These are phyloP conservation scores for Cephonodes hylas DNA, from an alignment of 2,888 invertebrate species.

Conservation along the genomic window DNA sequence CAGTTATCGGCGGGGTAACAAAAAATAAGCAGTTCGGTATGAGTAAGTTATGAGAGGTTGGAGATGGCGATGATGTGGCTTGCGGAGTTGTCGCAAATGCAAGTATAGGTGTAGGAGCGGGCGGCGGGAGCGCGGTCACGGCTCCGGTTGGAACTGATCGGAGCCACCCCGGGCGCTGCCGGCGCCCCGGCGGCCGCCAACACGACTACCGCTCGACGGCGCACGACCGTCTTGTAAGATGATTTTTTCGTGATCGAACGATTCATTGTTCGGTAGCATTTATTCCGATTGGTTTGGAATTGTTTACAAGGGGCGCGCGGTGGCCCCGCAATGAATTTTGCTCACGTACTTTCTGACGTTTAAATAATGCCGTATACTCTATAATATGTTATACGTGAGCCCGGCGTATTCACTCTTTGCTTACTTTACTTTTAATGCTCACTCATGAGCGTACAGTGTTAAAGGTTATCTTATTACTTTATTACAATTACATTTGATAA, in stretches of 20 bases:
- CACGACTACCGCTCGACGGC: slow-evolving; percentile 68
- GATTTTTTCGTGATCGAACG: slow-evolving; percentile 78
- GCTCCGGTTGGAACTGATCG: slow-evolving; percentile 26
- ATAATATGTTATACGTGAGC: slow-evolving; percentile 30
- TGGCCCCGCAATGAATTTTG: slow-evolving; percentile 44
- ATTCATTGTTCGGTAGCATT: slow-evolving; percentile 69
- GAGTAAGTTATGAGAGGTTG: neutral
- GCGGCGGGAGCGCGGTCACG: slow-evolving; percentile 20
- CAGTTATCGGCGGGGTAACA: slow-evolving; percentile 5
- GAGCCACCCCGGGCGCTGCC: slow-evolving; percentile 12
- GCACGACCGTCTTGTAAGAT: slow-evolving; percentile 76
- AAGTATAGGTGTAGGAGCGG: neutral
- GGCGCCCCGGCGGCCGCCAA: slow-evolving; percentile 28
- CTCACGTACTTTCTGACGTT: slow-evolving; percentile 47
- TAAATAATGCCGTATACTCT: slow-evolving; percentile 27
- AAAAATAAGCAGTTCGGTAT: neutral
- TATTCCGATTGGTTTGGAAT: slow-evolving; percentile 43
- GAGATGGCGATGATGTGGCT: neutral
- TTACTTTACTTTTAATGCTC: neutral
- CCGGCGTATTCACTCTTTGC: slow-evolving; percentile 13
- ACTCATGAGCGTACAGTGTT: neutral
- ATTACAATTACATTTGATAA: no score
- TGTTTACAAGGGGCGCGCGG: slow-evolving; percentile 49
- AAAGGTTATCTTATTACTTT: no score
- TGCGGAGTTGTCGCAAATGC: neutral